These are phyloP conservation scores for Drosophila ercepeae DNA, from an alignment of 1,140 invertebrate genomes.

Conservation along the genomic window DNA sequence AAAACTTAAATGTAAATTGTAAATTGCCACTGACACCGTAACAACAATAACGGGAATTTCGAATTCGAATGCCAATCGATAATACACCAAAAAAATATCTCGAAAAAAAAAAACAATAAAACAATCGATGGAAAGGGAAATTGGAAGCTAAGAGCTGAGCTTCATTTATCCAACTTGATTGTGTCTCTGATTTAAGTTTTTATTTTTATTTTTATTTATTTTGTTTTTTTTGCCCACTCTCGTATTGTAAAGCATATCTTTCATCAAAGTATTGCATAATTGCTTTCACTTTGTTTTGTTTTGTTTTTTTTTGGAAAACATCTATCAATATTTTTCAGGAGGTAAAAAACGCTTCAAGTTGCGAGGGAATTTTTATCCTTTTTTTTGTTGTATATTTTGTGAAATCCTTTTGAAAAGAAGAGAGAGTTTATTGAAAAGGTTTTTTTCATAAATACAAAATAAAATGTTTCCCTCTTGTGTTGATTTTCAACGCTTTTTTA, in stretches of 20 bases:
- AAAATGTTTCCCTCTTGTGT: too few species aligned
- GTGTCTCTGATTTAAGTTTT: constrained; percentile 61
- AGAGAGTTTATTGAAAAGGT: background rate
- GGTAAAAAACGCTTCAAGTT: too few species aligned
- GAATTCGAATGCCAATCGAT: constrained; percentile 25
- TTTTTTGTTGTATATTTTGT: background rate
- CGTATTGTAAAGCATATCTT: background rate
- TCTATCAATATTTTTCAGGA: background rate
- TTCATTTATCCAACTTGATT: constrained; percentile 67
- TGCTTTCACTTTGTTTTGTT: constrained; percentile 16
- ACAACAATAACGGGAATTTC: constrained; percentile 30
- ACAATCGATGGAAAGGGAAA: background rate
- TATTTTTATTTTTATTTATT: constrained; percentile 3
- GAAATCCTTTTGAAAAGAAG: background rate
- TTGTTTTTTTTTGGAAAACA: background rate
- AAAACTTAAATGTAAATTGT: constrained; percentile 38
- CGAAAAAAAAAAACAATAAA: background rate
- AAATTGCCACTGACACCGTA: constrained; percentile 42
- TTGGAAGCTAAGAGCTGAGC: constrained; percentile 5
- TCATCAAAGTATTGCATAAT: constrained; percentile 36
- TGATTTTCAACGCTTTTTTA: too few species aligned
- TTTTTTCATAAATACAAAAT: too few species aligned
- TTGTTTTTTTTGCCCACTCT: constrained; percentile 3
- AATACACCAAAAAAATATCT: background rate
- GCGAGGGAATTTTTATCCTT: too few species aligned